Percentiles rank a stretch among this genome's conserved stretches.
Evolutionary conservation across 2,797 vertebrate genomes (phyloP).

Genomic region (Rhodeus uyekii): DNA sequence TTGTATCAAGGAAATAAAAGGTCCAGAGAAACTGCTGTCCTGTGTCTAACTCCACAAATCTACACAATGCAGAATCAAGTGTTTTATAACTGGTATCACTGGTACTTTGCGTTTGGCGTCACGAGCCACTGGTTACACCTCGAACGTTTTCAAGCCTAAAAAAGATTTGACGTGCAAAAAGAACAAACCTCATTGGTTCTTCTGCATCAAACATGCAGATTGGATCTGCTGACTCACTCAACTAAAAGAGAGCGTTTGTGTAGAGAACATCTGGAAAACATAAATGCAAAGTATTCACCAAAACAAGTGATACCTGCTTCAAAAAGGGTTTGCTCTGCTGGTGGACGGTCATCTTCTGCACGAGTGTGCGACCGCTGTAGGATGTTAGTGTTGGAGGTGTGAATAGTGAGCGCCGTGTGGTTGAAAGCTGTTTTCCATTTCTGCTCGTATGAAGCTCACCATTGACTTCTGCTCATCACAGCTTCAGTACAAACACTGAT

Average conservation of each 20-base stretch:
- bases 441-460: background rate
- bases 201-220: background rate
- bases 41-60: background rate
- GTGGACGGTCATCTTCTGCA: background rate
- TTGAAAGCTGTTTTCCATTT: background rate
- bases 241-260: background rate
- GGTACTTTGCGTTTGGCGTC: too few species aligned
- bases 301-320: background rate
- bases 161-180: background rate
- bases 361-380: too few species aligned
- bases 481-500: background rate
- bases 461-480: background rate
- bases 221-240: background rate
- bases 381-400: background rate
- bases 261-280: background rate
- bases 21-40: background rate
- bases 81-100: background rate
- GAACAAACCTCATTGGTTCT: background rate
- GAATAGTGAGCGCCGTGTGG: background rate
- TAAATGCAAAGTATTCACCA: background rate
- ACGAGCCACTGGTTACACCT: background rate
- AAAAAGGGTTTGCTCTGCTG: background rate
- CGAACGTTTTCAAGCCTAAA: background rate
- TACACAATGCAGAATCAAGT: background rate
- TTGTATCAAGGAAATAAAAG: background rate